A percentile compares a stretch with the other conserved stretches of the same genome.
Conservation (phyloP, 2,797 vertebrate species). For the Coranthus polyacanthus region DNA sequence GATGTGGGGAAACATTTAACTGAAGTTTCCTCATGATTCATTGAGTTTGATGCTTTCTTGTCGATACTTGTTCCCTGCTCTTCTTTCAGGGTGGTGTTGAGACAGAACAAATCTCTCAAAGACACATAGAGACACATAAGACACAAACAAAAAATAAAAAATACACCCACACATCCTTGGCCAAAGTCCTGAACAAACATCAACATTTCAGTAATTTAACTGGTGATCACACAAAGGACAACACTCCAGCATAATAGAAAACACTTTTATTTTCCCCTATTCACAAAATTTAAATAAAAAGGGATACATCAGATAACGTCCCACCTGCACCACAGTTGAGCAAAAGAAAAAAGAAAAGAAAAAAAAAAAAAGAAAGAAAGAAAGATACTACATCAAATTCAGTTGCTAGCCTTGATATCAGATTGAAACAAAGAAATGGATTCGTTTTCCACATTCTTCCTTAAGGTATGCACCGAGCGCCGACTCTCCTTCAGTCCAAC, state of each 20-base stretch:
- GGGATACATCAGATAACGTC: constrained; percentile 80
- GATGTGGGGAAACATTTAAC: no score
- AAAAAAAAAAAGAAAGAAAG: constrained; percentile 59
- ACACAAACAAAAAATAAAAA: no score
- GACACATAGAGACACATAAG: no score
- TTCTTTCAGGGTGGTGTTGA: no score
- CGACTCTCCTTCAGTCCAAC: constrained; percentile 69
- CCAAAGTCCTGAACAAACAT: no score
- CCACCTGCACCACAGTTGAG: constrained; percentile 83
- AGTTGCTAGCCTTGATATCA: constrained; percentile 69
- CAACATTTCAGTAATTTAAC: neutral
- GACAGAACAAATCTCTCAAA: no score
- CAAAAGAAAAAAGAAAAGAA: constrained; percentile 60
- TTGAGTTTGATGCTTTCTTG: no score
- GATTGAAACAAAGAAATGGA: constrained; percentile 78
- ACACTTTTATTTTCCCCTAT: constrained; percentile 84
- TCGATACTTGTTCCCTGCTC: no score
- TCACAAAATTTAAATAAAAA: constrained; percentile 86
- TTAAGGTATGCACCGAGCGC: constrained; percentile 66
- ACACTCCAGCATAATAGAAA: constrained; percentile 79
- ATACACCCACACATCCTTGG: no score
- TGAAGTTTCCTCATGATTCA: no score
- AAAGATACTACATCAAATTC: constrained; percentile 67
- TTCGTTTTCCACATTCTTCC: constrained; percentile 70
- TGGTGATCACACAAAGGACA: neutral